Conservation (phyloP, 2,113 vertebrate genomes). For the Lota lota region DNA sequence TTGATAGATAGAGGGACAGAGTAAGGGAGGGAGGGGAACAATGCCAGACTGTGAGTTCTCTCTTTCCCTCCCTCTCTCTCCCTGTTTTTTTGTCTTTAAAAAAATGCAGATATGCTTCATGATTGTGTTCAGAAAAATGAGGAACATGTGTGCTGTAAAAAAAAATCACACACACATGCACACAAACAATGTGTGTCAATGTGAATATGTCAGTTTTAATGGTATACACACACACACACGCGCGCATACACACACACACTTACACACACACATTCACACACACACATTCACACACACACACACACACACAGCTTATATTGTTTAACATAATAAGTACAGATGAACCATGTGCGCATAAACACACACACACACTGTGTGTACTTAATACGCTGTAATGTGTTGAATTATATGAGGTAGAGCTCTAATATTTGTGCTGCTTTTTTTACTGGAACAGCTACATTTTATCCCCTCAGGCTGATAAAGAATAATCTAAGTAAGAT, state of each 20-base stretch:
- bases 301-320: neutral
- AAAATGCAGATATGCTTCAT: constrained; percentile 64
- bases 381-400: constrained; percentile 46
- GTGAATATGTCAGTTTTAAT: constrained; percentile 60
- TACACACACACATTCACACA: constrained; percentile 23
- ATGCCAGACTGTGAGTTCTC: neutral
- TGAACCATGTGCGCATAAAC: neutral
- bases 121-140: constrained; percentile 65
- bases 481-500: neutral
- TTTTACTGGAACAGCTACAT: constrained; percentile 34
- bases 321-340: neutral
- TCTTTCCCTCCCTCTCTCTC: constrained; percentile 22
- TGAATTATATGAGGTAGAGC: constrained; percentile 30
- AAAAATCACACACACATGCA: constrained; percentile 11
- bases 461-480: constrained; percentile 29
- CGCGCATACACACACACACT: constrained; percentile 33
- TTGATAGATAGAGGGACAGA: too few species aligned
- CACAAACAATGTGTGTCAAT: constrained; percentile 45
- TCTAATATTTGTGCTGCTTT: constrained; percentile 35
- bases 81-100: constrained; percentile 17
- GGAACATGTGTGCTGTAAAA: constrained; percentile 55
- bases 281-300: constrained; percentile 3
- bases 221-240: constrained; percentile 35
- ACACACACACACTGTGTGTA: constrained; percentile 30
- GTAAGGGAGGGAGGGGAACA: neutral